Evolutionary conservation across 1,140 invertebrate species (phyloP), one percentile per base, ranked within the genome.

Genomic region (Hyles euphorbiae): DNA sequence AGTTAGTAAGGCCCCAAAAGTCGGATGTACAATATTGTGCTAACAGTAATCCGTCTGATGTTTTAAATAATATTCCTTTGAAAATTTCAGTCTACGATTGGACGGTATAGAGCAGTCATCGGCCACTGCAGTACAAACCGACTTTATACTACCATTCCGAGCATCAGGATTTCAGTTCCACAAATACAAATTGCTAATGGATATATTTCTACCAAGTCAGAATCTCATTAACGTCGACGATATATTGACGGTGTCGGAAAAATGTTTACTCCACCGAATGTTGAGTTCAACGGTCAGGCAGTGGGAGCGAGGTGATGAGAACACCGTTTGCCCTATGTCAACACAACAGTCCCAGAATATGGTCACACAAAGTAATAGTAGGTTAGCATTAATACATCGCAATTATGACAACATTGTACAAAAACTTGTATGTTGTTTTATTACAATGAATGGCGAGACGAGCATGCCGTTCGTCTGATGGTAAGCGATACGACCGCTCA

Each of bases 91-190:
- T 67, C 87, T 92, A 53, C 90, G 92, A 45, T 83, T 93, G 36
- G 93, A 94, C 76, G 93, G 93, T 3, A 90, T 94, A 55, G 87
- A 91, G 72, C 74, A 87, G 58, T 81, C 90, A 56, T 81, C 90
- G 12, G 72, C 81, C 3, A 78, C 85, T 34, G 60, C 84, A 3
- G 66, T 84, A 33, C 81, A 90, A 65, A 87, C 81, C 3, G 84
- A 90, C 10, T 83, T 89, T 33, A 60, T 92, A 4, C 81, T 92
- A 34, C 92, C 92, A 36, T 93, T 88, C 68, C 72, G 90, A 74
- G 91, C 90, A 6, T 90, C 89, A n/a, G 90, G 90, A 8, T 88
- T 88, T 54, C 91, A 93, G 74, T 92, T 91, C 60, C 75, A 88
- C 47, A 92, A 90, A 69, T 91, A 91, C 61, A 90, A 90, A 71